Evolutionary conservation across 2,113 vertebrate genomes (phyloP), one percentile per base, ranked within the genome.

Genomic region (Proterorhinus semilunaris): DNA sequence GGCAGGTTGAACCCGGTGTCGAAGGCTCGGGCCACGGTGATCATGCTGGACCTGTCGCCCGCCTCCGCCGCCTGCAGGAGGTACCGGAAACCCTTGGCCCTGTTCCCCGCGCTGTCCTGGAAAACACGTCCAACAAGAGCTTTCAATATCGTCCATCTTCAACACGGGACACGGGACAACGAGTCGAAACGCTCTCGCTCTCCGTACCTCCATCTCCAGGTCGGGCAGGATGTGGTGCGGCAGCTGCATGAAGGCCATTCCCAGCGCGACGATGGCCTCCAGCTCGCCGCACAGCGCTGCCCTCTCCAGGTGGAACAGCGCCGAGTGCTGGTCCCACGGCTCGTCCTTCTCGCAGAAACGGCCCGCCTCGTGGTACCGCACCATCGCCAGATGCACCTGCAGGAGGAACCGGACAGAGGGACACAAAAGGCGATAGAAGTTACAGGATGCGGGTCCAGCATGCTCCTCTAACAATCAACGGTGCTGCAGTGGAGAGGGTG

Each of bases 311-410:
- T 99, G 98, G 80, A 95, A 96, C 76, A 98, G 64, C 0, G 97
- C 98, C 0, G 97, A 94, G 43, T 92, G 86, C 13, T 84, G 92
- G 65, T 99, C 98, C 98, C 98, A 99, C 0, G 90, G 91, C 78
- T 93, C 76, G 3, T 95, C 94, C 79, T 95, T 98, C 86, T 91
- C 90, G 6, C 96, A 98, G 91, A 99, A 99, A 11, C 97, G 95
- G 0, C 96, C 94, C 0, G 85, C 96, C 66, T 99, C 96, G 0
- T 99, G 97, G 82, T 99, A 99, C 13, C 94, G 94, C 62, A 96
- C 96, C 96, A 98, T 94, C 59, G 96, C 98, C 86, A 99, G 83
- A 80, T 99, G 96, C 42, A 99, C 97, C 98, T 99, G 77, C 50
- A 11, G 54, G 11, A 11, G 6, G 21, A 11, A 51, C 46, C 3